Conservation (phyloP, 2,797 vertebrate genomes). For the Sciurus vulgaris region DNA sequence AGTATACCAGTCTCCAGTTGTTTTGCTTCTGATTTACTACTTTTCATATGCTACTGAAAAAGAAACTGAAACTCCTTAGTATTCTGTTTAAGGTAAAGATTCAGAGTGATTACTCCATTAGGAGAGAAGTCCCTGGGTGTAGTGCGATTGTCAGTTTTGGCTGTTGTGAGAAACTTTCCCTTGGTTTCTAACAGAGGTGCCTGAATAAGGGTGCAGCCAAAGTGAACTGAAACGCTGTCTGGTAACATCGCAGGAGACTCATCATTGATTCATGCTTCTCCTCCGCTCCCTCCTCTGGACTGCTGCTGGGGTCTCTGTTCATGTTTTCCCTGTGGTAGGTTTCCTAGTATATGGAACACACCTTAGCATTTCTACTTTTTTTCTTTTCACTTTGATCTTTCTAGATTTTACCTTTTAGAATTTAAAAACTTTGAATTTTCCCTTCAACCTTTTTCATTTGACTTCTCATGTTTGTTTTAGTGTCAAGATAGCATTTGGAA, state of each 20-base stretch:
- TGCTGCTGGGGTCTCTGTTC: neutral
- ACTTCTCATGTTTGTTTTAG: slow-evolving; percentile 25
- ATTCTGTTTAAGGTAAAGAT: neutral
- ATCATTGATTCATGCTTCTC: neutral
- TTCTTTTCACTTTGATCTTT: neutral
- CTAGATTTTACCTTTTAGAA: slow-evolving; percentile 3
- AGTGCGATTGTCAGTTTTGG: neutral
- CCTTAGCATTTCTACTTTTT: neutral
- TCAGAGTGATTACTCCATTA: neutral
- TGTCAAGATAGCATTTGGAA: slow-evolving; percentile 30
- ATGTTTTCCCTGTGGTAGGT: neutral
- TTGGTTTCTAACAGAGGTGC: neutral
- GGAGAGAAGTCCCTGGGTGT: neutral
- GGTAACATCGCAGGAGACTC: neutral
- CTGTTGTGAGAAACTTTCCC: neutral
- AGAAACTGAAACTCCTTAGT: neutral
- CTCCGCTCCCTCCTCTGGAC: neutral
- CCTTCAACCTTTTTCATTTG: neutral
- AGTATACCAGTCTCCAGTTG: neutral
- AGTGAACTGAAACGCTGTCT: neutral
- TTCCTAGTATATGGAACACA: neutral
- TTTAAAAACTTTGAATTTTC: neutral
- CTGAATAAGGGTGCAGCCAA: neutral
- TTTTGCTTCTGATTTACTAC: neutral
- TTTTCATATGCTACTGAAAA: neutral